A percentile compares a stretch with the other conserved stretches of the same genome.
phyloP scores from a whole-genome alignment of 2,888 invertebrate species.

The Emesis furor region DNA sequence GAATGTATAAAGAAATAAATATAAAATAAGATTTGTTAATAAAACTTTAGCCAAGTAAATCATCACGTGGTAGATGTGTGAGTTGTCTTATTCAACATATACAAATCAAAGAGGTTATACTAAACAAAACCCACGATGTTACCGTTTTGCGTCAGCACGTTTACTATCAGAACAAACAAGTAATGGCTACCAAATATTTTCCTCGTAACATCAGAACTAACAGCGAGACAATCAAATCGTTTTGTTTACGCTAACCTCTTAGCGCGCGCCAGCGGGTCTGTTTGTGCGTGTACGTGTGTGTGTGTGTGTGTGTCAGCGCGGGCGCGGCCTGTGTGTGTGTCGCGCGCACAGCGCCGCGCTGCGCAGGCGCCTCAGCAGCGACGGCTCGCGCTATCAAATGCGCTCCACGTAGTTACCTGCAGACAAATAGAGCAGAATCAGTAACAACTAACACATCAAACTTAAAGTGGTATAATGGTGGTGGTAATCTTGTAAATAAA shows the following conservation, averaged over 20 bases:
- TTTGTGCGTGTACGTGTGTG: constrained; percentile 25
- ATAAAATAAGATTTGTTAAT: too few relatives aligned
- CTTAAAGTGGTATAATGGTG: too few relatives aligned
- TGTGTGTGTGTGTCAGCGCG: constrained; percentile 71
- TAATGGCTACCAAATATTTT: not conserved
- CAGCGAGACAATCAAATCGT: not conserved
- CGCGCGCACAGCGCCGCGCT: constrained; percentile 86
- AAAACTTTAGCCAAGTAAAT: not conserved
- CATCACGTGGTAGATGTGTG: not conserved
- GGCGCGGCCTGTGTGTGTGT: constrained; percentile 74
- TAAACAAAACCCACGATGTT: not conserved
- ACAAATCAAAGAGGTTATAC: not conserved
- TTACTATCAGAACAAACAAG: not conserved
- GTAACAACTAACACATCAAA: too few relatives aligned
- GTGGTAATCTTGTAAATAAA: too few relatives aligned
- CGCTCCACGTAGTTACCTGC: constrained; percentile 95
- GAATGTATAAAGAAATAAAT: too few relatives aligned
- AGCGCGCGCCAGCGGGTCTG: not conserved
- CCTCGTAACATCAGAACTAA: not conserved
- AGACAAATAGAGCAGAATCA: not conserved
- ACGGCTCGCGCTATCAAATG: constrained; percentile 89
- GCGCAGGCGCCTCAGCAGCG: constrained; percentile 88
- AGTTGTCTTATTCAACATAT: not conserved
- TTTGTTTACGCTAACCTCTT: not conserved
- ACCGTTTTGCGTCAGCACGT: not conserved